Conservation (phyloP, 2,113 vertebrate genomes). For the Ochotona princeps region DNA sequence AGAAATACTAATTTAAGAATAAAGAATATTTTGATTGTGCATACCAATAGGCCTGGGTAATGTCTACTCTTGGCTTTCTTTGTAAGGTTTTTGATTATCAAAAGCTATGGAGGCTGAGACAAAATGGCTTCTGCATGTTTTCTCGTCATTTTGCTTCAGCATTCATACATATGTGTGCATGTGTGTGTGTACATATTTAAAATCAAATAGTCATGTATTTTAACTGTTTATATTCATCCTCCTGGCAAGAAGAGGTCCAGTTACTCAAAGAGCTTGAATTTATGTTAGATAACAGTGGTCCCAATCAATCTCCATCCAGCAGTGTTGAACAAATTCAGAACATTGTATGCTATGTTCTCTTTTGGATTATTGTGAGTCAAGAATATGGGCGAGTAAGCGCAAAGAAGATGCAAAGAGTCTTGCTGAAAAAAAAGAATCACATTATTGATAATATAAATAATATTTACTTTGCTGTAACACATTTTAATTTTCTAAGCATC, state of each 20-base stretch:
- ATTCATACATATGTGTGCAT: neutral
- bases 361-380: slow-evolving; percentile 18
- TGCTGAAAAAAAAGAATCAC: neutral
- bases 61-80: slow-evolving; percentile 67
- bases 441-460: neutral
- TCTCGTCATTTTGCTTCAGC: neutral
- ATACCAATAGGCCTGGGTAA: slow-evolving; percentile 69
- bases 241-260: neutral
- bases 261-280: slow-evolving; percentile 45
- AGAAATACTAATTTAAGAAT: slow-evolving; percentile 69
- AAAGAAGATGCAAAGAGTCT: neutral
- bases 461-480: neutral
- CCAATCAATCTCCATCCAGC: neutral
- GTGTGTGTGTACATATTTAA: neutral
- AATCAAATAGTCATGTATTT: slow-evolving; percentile 56
- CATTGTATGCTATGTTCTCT: neutral
- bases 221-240: slow-evolving; percentile 31
- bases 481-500: neutral
- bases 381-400: neutral
- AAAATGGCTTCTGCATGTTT: slow-evolving; percentile 25
- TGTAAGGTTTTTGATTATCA: slow-evolving; percentile 56
- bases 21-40: slow-evolving; percentile 71
- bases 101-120: neutral
- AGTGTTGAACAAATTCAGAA: neutral
- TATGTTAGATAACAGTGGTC: neutral